Percentiles rank a stretch among this genome's conserved stretches.
phyloP scores from a whole-genome alignment of 2,797 vertebrate genomes.

The Dallia pectoralis region DNA sequence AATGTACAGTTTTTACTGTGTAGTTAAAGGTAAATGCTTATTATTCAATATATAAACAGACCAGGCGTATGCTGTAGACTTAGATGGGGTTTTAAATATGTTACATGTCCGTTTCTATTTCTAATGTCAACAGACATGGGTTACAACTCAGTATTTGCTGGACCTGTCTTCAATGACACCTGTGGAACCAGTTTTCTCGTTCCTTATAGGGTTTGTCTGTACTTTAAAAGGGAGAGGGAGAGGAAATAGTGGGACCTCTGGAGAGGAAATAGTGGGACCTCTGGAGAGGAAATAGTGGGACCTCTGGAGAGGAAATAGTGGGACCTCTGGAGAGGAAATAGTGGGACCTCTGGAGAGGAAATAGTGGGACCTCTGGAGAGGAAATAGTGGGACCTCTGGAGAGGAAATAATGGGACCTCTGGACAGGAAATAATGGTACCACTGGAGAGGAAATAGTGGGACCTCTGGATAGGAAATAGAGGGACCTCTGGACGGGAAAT shows the following conservation, averaged over 20 bases:
- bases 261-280: neutral
- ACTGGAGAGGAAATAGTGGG: no score
- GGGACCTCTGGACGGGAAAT: no score
- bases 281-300: neutral
- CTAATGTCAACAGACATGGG: conserved; percentile 29
- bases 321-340: neutral
- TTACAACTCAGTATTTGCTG: conserved; percentile 15
- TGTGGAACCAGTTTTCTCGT: conserved; percentile 44
- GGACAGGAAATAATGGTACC: no score
- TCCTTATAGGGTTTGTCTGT: neutral
- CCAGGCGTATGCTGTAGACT: neutral
- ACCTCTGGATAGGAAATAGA: neutral
- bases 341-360: no score
- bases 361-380: no score
- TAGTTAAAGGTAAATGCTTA: neutral
- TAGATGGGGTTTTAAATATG: conserved; percentile 18
- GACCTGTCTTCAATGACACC: conserved; percentile 43
- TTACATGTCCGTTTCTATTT: conserved; percentile 24
- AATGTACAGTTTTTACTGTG: no score
- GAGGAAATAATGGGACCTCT: no score
- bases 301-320: neutral
- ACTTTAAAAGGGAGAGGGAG: conserved; percentile 1
- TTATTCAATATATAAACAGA: neutral
- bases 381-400: no score
- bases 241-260: neutral